Evolutionary conservation across 2,888 invertebrate genomes (phyloP).

Genomic region (Selenia dentaria): DNA sequence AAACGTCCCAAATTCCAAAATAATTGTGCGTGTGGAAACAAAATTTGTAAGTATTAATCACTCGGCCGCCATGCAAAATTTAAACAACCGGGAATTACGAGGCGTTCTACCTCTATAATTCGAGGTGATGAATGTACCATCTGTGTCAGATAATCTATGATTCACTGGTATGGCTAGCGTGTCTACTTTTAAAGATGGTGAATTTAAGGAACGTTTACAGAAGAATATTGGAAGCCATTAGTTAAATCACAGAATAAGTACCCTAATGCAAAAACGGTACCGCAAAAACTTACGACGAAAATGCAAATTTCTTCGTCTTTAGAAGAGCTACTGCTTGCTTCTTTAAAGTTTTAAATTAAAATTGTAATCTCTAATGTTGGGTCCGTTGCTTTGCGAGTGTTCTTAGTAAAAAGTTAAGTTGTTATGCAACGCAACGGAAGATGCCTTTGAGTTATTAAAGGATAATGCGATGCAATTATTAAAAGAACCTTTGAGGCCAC

Average conservation of each 20-base stretch:
- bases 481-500: conserved; percentile 32
- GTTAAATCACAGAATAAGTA: background rate
- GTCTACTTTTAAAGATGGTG: conserved; percentile 21
- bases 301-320: conserved; percentile 15
- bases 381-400: conserved; percentile 5
- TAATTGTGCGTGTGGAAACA: conserved; percentile 42
- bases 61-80: conserved; percentile 47
- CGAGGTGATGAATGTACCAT: conserved; percentile 55
- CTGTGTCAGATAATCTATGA: conserved; percentile 50
- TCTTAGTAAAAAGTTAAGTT: conserved; percentile 21
- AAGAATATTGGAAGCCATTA: too few species aligned
- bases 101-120: conserved; percentile 48
- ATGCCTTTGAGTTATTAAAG: conserved; percentile 30
- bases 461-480: conserved; percentile 30
- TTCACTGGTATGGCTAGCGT: conserved; percentile 39
- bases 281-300: conserved; percentile 1
- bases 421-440: conserved; percentile 12
- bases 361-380: conserved; percentile 13
- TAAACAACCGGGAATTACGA: conserved; percentile 49
- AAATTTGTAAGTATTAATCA: conserved; percentile 53
- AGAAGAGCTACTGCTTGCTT: conserved; percentile 4
- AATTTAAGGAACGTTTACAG: conserved; percentile 8
- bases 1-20: conserved; percentile 45
- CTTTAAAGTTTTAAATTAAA: conserved; percentile 20
- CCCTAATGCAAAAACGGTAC: too few species aligned